A percentile compares a stretch with the other conserved stretches of the same genome.
Conservation (phyloP, 2,113 vertebrate genomes). For the Scartelaos histophorus region DNA sequence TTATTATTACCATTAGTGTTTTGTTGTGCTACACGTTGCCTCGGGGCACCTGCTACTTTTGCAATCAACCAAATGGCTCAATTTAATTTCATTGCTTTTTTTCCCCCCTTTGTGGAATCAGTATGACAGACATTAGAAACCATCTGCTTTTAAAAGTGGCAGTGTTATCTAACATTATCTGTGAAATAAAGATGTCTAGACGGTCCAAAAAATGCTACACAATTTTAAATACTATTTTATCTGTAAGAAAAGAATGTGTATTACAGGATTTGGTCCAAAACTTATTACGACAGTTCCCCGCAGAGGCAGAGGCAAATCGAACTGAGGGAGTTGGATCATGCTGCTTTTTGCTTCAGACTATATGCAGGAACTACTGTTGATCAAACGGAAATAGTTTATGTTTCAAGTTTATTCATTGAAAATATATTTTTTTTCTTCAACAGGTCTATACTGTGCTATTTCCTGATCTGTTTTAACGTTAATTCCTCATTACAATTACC, state of each 20-base stretch:
- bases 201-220: not conserved
- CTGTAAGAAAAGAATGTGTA: not conserved
- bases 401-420: too few relatives aligned
- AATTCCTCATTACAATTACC: too few relatives aligned
- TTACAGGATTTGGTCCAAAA: not conserved
- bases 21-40: slow-evolving; percentile 39
- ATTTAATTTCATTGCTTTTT: slow-evolving; percentile 59
- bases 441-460: too few relatives aligned
- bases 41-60: slow-evolving; percentile 44
- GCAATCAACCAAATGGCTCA: slow-evolving; percentile 58
- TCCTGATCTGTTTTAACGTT: too few relatives aligned
- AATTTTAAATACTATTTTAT: not conserved
- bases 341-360: not conserved
- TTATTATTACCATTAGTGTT: slow-evolving; percentile 36
- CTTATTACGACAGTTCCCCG: not conserved
- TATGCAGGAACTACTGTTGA: not conserved
- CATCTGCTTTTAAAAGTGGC: slow-evolving; percentile 36
- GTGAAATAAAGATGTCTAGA: not conserved
- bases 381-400: too few relatives aligned
- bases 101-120: slow-evolving; percentile 42
- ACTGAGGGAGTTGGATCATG: not conserved
- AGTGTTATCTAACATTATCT: slow-evolving; percentile 45
- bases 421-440: too few relatives aligned
- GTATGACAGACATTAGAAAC: slow-evolving; percentile 45
- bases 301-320: not conserved